A percentile compares a stretch with the other conserved stretches of the same genome.
Evolutionary conservation across 2,113 vertebrate species (phyloP).

Genomic region (Grammomys dolichurus): DNA sequence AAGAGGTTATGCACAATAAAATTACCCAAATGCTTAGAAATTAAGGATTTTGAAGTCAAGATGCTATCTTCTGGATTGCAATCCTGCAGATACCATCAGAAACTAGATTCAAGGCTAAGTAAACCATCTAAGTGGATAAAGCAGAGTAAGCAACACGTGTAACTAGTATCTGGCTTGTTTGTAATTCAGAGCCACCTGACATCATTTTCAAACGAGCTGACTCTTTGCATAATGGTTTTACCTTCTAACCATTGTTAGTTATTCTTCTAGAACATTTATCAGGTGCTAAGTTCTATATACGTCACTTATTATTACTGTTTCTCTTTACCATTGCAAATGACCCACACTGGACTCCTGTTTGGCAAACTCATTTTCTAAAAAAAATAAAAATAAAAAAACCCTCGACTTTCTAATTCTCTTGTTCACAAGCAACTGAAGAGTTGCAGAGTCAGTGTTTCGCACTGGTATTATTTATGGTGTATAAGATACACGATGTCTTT

Average conservation of each 20-base stretch:
- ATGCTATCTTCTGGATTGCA: conserved; percentile 76
- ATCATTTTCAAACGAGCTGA: neutral
- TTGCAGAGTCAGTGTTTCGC: neutral
- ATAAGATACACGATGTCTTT: neutral
- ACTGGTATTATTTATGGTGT: neutral
- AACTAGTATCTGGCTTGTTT: conserved; percentile 25
- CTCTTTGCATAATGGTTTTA: conserved; percentile 14
- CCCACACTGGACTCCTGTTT: neutral
- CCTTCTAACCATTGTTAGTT: neutral
- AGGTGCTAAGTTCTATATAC: neutral
- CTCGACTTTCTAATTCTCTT: neutral
- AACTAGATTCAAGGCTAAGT: conserved; percentile 24
- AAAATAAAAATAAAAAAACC: neutral
- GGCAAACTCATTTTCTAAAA: neutral
- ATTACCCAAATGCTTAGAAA: conserved; percentile 90
- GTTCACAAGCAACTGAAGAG: neutral
- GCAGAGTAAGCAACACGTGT: neutral
- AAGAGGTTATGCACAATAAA: conserved; percentile 92
- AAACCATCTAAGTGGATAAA: neutral
- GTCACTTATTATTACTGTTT: neutral
- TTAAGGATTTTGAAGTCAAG: conserved; percentile 89
- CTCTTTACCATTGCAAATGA: neutral
- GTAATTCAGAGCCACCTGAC: conserved; percentile 8
- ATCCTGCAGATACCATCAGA: neutral
- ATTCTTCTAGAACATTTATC: neutral